Base-by-base conservation (phyloP, 2,113 vertebrate genomes). In the Serilophus lunatus region DNA sequence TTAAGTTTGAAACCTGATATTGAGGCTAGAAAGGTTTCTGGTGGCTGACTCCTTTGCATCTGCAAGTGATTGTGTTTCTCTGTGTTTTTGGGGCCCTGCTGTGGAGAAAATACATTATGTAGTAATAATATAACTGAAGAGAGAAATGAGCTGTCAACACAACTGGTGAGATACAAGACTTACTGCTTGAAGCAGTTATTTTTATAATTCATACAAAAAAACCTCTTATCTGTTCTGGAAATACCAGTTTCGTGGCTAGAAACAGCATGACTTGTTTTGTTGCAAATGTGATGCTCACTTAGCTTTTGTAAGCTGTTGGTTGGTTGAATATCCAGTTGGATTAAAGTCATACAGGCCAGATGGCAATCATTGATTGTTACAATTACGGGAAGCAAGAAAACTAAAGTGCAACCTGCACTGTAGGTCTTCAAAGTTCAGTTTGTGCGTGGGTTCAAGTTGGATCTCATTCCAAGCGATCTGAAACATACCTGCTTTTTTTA, bases 151-250 rank as follows among this genome's bases (percentile, higher is more conserved):
- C 22, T 77, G 29, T 71, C 59, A 77, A 42, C 3, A 3, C 11
- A 25, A 3, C 2, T 76, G 69, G 1, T 7, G 35, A 72, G 35
- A 26, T 25, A 36, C 3, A 45, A 36, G 19, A 14, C 13, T 66
- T 78, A 12, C 3, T 50, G 12, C 17, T 60, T 66, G 23, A 38
- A 88, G 31, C 1, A 15, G 28, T 54, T 70, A 3, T 6, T 50
- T 90, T 57, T 49, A 36, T 65, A 50, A n/a, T 44, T 65, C 0
- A 4, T 57, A 2, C 1, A 4, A 35, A 66, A 70, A 72, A 44
- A 11, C 1, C 1, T n/a, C n/a, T 2, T 16, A 33, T 1, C 2
- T 3, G 1, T 31, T 87, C 17, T 31, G 18, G 25, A 93, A 49
- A 18, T 13, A 45, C 1, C 3, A 10, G 2, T 49, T 65, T 87